Conservation (phyloP, 2,888 invertebrate species). For the Pteria penguin region DNA sequence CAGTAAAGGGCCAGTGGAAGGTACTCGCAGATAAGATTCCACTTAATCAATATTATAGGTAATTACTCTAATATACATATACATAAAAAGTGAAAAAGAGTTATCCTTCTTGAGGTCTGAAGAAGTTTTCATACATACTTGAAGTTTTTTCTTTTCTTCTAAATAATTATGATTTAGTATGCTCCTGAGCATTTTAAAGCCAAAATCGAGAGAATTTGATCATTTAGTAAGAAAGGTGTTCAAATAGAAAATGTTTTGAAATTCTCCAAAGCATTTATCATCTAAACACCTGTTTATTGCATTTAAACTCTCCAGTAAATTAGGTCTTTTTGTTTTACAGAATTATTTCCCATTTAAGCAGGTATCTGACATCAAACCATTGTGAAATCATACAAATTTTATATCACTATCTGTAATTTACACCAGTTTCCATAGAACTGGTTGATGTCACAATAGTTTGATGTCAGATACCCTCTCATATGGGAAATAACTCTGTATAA, state of each 20-base stretch:
- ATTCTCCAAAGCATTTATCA: too few relatives aligned
- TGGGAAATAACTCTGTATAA: not conserved
- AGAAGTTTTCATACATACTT: too few relatives aligned
- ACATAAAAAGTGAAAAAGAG: too few relatives aligned
- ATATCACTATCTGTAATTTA: not conserved
- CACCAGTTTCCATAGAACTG: not conserved
- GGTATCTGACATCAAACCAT: not conserved
- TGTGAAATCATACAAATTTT: not conserved
- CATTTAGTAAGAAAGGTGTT: too few relatives aligned
- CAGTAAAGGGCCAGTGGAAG: conserved; percentile 85
- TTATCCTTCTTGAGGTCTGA: too few relatives aligned
- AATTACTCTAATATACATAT: too few relatives aligned
- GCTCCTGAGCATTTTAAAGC: too few relatives aligned
- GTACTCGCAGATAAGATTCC: conserved; percentile 86
- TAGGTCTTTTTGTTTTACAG: not conserved
- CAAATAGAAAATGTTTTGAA: too few relatives aligned
- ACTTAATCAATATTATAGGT: conserved; percentile 87
- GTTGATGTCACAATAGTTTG: not conserved
- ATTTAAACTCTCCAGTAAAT: not conserved
- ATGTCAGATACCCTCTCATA: not conserved
- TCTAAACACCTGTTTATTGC: too few relatives aligned
- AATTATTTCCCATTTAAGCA: not conserved
- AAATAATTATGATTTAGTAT: too few relatives aligned
- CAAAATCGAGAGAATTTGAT: too few relatives aligned
- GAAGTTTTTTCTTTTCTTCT: too few relatives aligned